A percentile compares a stretch with the other conserved stretches of the same genome.
phyloP scores from a whole-genome alignment of 2,888 invertebrate genomes.

The Mimas tiliae region DNA sequence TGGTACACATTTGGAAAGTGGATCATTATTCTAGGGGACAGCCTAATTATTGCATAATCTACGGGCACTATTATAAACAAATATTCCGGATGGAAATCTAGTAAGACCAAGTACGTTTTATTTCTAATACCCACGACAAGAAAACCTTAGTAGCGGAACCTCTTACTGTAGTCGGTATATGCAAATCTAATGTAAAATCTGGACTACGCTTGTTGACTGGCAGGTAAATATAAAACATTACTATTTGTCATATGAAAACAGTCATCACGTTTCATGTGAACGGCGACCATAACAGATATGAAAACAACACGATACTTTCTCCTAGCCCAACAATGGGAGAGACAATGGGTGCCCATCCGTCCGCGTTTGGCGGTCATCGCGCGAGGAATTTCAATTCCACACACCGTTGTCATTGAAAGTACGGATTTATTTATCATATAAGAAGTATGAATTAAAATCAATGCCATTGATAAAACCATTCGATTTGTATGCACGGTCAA shows the following conservation, averaged over 20 bases:
- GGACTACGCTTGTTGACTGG: neutral
- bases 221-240: neutral
- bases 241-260: constrained; percentile 6
- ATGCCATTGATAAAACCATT: constrained; percentile 19
- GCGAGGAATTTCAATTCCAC: constrained; percentile 22
- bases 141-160: too few species aligned
- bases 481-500: constrained; percentile 14
- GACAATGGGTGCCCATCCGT: constrained; percentile 24
- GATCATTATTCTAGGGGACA: too few species aligned
- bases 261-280: constrained; percentile 11
- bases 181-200: neutral
- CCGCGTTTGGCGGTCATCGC: constrained; percentile 23
- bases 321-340: constrained; percentile 28
- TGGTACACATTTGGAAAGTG: too few species aligned
- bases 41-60: too few species aligned
- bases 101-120: too few species aligned
- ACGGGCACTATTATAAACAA: too few species aligned
- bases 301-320: constrained; percentile 30
- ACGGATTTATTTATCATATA: constrained; percentile 16
- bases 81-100: too few species aligned
- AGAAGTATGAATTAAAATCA: constrained; percentile 8
- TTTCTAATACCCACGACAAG: too few species aligned
- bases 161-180: too few species aligned
- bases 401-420: constrained; percentile 13
- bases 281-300: constrained; percentile 24